phyloP scores from a whole-genome alignment of 2,113 vertebrate species.

The Probosciger aterrimus region DNA sequence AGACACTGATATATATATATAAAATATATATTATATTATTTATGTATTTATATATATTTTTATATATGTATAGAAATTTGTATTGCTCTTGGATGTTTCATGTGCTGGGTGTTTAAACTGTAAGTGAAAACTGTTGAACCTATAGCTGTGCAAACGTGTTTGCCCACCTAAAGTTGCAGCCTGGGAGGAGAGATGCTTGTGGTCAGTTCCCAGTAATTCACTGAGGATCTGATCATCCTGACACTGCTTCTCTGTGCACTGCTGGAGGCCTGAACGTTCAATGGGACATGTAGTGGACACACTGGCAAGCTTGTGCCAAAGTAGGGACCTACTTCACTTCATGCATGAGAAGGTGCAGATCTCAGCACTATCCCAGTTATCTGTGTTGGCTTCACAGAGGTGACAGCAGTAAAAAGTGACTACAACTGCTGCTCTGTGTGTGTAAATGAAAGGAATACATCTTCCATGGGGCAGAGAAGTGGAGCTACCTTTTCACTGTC shows the following conservation, averaged over 20 bases:
- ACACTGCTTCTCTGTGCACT: neutral
- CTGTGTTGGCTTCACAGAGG: neutral
- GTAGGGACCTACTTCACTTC: neutral
- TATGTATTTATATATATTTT: too few relatives aligned
- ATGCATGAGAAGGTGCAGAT: neutral
- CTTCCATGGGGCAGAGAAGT: neutral
- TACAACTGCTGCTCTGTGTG: neutral
- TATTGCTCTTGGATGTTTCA: neutral
- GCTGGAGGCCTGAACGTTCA: neutral
- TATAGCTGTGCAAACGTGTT: neutral
- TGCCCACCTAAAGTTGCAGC: neutral
- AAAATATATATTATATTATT: too few relatives aligned
- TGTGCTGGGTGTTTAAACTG: neutral
- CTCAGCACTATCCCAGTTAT: neutral
- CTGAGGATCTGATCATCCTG: neutral
- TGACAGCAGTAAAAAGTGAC: neutral
- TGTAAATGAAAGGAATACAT: neutral
- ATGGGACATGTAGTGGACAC: fast-evolving
- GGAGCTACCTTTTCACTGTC: neutral
- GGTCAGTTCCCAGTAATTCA: neutral
- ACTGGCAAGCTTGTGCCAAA: neutral
- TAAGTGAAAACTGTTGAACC: neutral
- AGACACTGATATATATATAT: neutral
- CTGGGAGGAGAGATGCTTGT: neutral
- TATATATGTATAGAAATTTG: neutral